These are phyloP conservation scores for Octonoba sinensis DNA, from an alignment of 2,888 invertebrate species.

Conservation along the genomic window DNA sequence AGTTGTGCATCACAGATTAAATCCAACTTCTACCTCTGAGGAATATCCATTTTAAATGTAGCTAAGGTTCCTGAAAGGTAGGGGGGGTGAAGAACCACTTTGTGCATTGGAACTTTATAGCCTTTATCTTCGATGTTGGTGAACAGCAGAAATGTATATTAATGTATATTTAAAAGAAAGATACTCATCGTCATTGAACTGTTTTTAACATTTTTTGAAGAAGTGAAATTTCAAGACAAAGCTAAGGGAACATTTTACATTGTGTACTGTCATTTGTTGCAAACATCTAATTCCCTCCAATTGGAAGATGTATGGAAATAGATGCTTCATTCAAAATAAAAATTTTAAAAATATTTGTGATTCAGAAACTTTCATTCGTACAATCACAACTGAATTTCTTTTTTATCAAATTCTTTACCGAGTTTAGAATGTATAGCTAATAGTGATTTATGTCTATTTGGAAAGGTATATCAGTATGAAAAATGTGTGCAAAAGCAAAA, in stretches of 20 bases:
- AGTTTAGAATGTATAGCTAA: too few relatives aligned
- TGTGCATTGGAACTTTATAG: constrained; percentile 5
- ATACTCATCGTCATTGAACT: constrained; percentile 56
- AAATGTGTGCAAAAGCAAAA: too few relatives aligned
- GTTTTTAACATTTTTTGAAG: constrained; percentile 55
- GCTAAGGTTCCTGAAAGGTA: too few relatives aligned
- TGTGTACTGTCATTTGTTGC: constrained; percentile 47
- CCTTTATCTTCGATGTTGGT: constrained; percentile 7
- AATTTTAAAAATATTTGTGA: not conserved
- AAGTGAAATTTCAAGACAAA: constrained; percentile 25
- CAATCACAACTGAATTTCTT: too few relatives aligned
- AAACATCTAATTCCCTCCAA: constrained; percentile 55
- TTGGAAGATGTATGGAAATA: constrained; percentile 19
- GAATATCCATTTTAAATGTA: too few relatives aligned
- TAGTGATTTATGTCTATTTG: too few relatives aligned
- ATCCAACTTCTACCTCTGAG: too few relatives aligned
- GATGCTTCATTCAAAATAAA: constrained; percentile 35
- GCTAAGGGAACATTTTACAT: constrained; percentile 59
- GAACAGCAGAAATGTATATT: constrained; percentile 20
- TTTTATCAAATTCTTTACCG: too few relatives aligned
- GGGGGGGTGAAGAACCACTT: not conserved
- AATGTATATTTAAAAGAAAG: constrained; percentile 38
- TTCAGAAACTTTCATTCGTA: too few relatives aligned
- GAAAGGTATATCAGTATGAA: too few relatives aligned
- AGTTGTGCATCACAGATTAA: too few relatives aligned